Percentiles rank a stretch among this genome's conserved stretches.
phyloP scores from a whole-genome alignment of 2,888 invertebrate genomes.

The Drosophila sordidula region DNA sequence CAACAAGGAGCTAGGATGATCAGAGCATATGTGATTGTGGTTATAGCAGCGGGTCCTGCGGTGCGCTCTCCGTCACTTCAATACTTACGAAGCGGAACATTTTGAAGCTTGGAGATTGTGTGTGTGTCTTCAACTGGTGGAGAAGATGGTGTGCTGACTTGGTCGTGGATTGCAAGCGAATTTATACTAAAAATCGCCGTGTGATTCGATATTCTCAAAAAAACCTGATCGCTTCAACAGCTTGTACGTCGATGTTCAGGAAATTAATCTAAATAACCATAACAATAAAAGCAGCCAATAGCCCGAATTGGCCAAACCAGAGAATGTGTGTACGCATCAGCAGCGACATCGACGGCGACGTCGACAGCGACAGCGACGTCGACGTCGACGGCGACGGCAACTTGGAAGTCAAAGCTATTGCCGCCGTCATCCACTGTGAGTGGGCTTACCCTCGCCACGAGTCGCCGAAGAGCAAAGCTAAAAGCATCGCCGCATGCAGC shows the following conservation, averaged over 20 bases:
- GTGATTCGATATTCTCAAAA: constrained; percentile 50
- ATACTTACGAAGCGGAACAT: constrained; percentile 77
- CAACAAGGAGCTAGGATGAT: constrained; percentile 57
- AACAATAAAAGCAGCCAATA: constrained; percentile 54
- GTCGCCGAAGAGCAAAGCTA: constrained; percentile 41
- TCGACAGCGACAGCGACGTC: constrained; percentile 1
- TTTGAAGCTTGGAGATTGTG: constrained; percentile 16
- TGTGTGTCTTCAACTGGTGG: constrained; percentile 44
- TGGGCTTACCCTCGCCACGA: constrained; percentile 39
- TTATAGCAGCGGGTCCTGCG: not conserved
- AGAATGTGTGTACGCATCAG: constrained; percentile 41
- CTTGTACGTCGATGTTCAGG: constrained; percentile 58
- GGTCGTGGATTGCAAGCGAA: constrained; percentile 33
- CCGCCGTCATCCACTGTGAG: constrained; percentile 23
- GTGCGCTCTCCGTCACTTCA: no score
- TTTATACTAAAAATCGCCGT: constrained; percentile 61
- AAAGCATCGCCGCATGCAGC: constrained; percentile 68
- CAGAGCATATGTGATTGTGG: not conserved
- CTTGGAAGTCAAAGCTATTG: constrained; percentile 5
- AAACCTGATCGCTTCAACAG: constrained; percentile 52
- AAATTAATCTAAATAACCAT: constrained; percentile 77
- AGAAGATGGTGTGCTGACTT: constrained; percentile 59
- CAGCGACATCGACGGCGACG: constrained; percentile 12
- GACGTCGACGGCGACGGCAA: not conserved
- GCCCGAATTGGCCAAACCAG: constrained; percentile 44